Base-by-base conservation (phyloP, 2,888 invertebrate genomes). In the Coenonympha glycerion region DNA sequence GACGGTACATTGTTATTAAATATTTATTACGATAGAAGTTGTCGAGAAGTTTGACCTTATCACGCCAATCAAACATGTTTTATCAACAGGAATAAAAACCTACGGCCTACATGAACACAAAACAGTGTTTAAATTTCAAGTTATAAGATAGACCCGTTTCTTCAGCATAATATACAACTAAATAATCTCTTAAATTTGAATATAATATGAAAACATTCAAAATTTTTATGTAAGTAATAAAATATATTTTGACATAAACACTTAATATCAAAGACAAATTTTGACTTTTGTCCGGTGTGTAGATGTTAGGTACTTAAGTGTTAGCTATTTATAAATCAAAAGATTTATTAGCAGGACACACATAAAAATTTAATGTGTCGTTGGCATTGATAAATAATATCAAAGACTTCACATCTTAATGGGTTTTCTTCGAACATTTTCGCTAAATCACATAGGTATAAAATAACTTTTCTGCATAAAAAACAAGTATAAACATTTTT, bases 51-150 rank as follows among this genome's bases (percentile, higher is more conserved):
- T n/a, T 56, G 63, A 64, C 65, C 66, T 67, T 64, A 59, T 52
- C 44, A 51, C 44, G 61, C 60, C 62, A 60, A 63, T 62, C 63
- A 63, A 60, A 59, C 59, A 47, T 49, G 63, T 61, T 61, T 56
- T 42, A 51, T 56, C 37, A 31, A 49, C 34, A 46, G 3, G 24
- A 16, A 45, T 45, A 24, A 24, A 26, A 22, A 30, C n/a, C n/a
- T n/a, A n/a, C n/a, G n/a, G 21, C 31, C 30, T 45, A 26, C 21
- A 34, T 11, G 18, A 34, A 24, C 16, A 24, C 45, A 45, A 34
- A 24, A 34, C 33, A 34, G 6, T 24, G 26, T 24, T 24, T 34
- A 24, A 34, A 34, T 11, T 15, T 34, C 16, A 24, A 36, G 16
- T 40, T 24, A 28, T 19, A 8, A 41, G 3, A 30, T 24, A 5